Percentiles rank a stretch among this genome's conserved stretches.
phyloP scores from a whole-genome alignment of 2,888 invertebrate genomes.

The Byasa hedistus region DNA sequence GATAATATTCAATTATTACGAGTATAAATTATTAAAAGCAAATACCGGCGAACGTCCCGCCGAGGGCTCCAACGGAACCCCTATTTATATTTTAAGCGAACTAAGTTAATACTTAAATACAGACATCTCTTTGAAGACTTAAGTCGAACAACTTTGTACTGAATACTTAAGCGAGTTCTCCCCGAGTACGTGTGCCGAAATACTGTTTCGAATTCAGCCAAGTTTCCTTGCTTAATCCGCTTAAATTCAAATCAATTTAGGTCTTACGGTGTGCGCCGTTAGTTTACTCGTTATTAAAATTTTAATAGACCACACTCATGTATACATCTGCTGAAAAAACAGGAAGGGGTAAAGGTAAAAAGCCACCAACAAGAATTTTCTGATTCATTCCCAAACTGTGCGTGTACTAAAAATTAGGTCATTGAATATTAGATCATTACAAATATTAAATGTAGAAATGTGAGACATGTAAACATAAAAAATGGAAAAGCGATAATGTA shows the following conservation, averaged over 20 bases:
- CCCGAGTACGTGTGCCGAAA: conserved; percentile 30
- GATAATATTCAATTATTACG: conserved; percentile 6
- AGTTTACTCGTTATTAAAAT: not conserved
- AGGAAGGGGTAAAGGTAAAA: too few species aligned
- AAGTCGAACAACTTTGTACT: conserved; percentile 32
- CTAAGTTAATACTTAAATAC: conserved; percentile 34
- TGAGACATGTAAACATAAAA: too few species aligned
- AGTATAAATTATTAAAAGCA: conserved; percentile 16
- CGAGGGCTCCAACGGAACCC: conserved; percentile 6
- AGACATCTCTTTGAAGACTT: conserved; percentile 34
- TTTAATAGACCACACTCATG: not conserved
- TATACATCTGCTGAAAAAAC: too few species aligned
- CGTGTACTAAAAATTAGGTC: too few species aligned
- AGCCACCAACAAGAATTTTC: too few species aligned
- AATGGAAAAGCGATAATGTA: too few species aligned
- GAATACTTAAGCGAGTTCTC: conserved; percentile 34
- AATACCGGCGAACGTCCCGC: conserved; percentile 1
- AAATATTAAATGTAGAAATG: too few species aligned
- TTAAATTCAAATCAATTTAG: conserved; percentile 25
- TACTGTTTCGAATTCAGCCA: conserved; percentile 30
- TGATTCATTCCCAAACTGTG: too few species aligned
- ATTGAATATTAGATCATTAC: too few species aligned
- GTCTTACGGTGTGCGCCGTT: not conserved
- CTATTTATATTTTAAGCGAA: conserved; percentile 31
- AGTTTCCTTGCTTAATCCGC: conserved; percentile 24